Base-by-base conservation (phyloP, 2,888 invertebrate genomes). In the Oscheius sp. region DNA sequence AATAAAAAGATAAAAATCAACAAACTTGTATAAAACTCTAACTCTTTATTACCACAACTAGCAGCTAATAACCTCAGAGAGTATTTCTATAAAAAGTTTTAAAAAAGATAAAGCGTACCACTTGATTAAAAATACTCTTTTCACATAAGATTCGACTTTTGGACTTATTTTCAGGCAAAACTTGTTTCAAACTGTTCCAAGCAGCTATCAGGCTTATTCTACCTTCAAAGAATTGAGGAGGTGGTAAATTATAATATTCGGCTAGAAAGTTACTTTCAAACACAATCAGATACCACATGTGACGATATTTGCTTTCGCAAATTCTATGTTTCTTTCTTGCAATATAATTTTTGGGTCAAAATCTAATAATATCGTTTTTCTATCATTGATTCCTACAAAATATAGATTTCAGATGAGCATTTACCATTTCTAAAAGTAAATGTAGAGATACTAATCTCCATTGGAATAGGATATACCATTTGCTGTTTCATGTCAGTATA, bases 101-200 rank as follows among this genome's bases (percentile, higher is more conserved):
- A 28, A 51, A 8, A 5, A 5, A 24, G 26, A 24, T 6, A 24
- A 17, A 6, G 8, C 9, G 4, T 30, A 51, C 51, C 28, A 51
- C 51, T 51, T 51, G 51, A n/a, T 28, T 26, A 12, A 28, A 51
- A 32, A 6, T 17, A 26, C n/a, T 20, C 28, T 51, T 51, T n/a
- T 51, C 51, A 20, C 51, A 51, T 3, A 51, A 51, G 14, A 51
- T 5, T 51, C 32, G 3, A 26, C 51, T n/a, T 51, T 30, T 32
- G 3, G 6, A 17, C 14, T 26, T 2, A n/a, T 30, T 51, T 9
- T 51, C 51, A 12, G 30, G n/a, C 51, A 28, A 51, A 14, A 32
- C 51, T 28, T 51, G 5, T 51, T 51, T 32, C 14, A 51, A 51
- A 17, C 32, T 12, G 6, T n/a, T 2, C 51, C 51, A 51, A 5